phyloP scores from a whole-genome alignment of 2,888 invertebrate species.

The Agriotes lineatus region DNA sequence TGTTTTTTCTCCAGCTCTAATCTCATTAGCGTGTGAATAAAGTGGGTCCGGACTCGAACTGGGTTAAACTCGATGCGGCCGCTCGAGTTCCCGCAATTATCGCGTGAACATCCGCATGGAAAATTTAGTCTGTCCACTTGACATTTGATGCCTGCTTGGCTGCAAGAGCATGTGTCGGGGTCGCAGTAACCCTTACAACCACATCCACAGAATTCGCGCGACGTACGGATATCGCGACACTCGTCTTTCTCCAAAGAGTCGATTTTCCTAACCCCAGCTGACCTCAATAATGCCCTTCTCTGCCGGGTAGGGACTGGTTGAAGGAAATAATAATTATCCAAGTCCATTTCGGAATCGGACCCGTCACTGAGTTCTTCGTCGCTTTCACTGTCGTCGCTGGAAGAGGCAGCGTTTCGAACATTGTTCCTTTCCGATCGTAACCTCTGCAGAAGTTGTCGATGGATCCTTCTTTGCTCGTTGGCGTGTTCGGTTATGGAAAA shows the following conservation, averaged over 20 bases:
- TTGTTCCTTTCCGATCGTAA: conserved; percentile 77
- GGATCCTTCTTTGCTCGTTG: conserved; percentile 87
- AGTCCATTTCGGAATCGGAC: conserved; percentile 86
- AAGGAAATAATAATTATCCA: conserved; percentile 90
- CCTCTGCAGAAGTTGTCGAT: conserved; percentile 82
- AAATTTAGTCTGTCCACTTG: conserved; percentile 97
- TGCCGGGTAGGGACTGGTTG: conserved; percentile 95
- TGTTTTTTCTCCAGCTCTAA: conserved; percentile 89
- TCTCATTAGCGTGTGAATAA: conserved; percentile 96
- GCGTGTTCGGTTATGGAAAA: conserved; percentile 92
- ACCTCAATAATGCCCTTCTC: conserved; percentile 86
- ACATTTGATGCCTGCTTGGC: conserved; percentile 95
- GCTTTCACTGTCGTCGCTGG: conserved; percentile 64
- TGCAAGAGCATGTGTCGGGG: conserved; percentile 95
- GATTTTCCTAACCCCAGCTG: conserved; percentile 95
- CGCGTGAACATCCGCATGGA: conserved; percentile 96
- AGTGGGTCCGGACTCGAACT: conserved; percentile 94
- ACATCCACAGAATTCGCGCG: conserved; percentile 94
- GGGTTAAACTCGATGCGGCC: conserved; percentile 98
- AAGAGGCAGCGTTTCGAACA: conserved; percentile 68
- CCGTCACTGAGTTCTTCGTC: conserved; percentile 89
- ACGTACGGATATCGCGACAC: conserved; percentile 91
- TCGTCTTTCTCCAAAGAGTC: conserved; percentile 94
- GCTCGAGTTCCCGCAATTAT: conserved; percentile 91
- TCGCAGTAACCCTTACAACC: conserved; percentile 94